A percentile compares a stretch with the other conserved stretches of the same genome.
These are phyloP conservation scores for Synanceia verrucosa DNA, from an alignment of 2,797 vertebrate genomes.

Conservation along the genomic window DNA sequence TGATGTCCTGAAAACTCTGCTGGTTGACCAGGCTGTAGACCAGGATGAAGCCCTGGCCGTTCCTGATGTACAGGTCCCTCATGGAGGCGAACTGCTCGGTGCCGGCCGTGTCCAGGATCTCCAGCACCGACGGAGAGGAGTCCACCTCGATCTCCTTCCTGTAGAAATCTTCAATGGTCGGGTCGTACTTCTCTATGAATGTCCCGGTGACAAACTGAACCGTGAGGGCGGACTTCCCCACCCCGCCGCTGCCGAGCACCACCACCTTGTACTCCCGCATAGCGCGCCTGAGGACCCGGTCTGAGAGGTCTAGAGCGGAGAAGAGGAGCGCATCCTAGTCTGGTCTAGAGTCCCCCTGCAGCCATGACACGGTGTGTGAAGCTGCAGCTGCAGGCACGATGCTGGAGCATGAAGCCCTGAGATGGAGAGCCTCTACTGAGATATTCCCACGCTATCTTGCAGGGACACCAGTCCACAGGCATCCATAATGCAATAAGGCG, in stretches of 20 bases:
- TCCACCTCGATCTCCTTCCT: conserved; percentile 97
- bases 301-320: conserved; percentile 46
- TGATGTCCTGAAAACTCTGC: conserved; percentile 96
- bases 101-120: conserved; percentile 95
- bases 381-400: conserved; percentile 35
- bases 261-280: conserved; percentile 98
- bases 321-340: conserved; percentile 39
- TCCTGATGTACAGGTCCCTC: conserved; percentile 96
- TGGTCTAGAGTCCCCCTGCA: conserved; percentile 5
- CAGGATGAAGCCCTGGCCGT: conserved; percentile 95
- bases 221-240: conserved; percentile 94
- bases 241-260: conserved; percentile 93
- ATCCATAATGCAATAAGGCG: conserved; percentile 77
- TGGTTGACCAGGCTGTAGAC: conserved; percentile 97
- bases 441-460: conserved; percentile 72
- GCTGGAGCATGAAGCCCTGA: conserved; percentile 56
- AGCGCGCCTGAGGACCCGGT: conserved; percentile 48
- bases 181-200: conserved; percentile 98
- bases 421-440: conserved; percentile 50
- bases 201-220: conserved; percentile 96
- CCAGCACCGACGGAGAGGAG: conserved; percentile 93
- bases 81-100: conserved; percentile 97
- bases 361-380: conserved; percentile 24
- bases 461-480: conserved; percentile 64
- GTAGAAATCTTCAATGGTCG: conserved; percentile 92